Conservation (phyloP, 2,888 invertebrate genomes). For the Sussaba pulchella region DNA sequence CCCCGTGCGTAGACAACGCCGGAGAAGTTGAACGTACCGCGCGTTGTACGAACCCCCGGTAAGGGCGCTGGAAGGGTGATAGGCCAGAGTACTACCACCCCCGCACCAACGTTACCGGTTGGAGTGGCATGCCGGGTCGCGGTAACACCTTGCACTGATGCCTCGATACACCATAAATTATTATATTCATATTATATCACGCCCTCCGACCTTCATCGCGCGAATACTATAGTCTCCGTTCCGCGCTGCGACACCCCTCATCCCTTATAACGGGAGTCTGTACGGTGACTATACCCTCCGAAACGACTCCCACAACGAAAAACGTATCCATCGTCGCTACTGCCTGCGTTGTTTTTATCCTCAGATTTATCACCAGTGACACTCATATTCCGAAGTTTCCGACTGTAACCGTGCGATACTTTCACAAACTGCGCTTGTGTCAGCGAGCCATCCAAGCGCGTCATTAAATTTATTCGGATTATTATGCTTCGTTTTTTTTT, state of each 20-base stretch:
- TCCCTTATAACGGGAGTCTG: too few relatives aligned
- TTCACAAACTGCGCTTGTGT: not conserved
- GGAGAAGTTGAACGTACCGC: slow-evolving; percentile 64
- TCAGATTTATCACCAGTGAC: slow-evolving; percentile 75
- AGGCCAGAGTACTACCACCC: slow-evolving; percentile 49
- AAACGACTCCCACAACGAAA: slow-evolving; percentile 31
- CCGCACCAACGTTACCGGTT: too few relatives aligned
- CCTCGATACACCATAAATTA: slow-evolving; percentile 80
- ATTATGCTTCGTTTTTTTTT: slow-evolving; percentile 26
- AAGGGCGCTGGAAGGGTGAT: slow-evolving; percentile 22
- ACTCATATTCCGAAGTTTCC: slow-evolving; percentile 66
- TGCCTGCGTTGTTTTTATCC: slow-evolving; percentile 73
- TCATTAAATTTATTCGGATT: slow-evolving; percentile 55
- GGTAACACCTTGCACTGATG: slow-evolving; percentile 80
- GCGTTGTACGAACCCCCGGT: slow-evolving; percentile 29
- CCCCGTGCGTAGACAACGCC: slow-evolving; percentile 76
- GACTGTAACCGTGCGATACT: slow-evolving; percentile 56
- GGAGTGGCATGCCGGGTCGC: slow-evolving; percentile 69
- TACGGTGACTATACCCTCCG: slow-evolving; percentile 35
- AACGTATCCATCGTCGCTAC: slow-evolving; percentile 33
- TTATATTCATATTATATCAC: slow-evolving; percentile 77
- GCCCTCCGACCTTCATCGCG: slow-evolving; percentile 59
- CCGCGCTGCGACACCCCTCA: slow-evolving; percentile 29
- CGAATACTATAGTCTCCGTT: slow-evolving; percentile 36
- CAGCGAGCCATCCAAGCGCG: slow-evolving; percentile 42